These are phyloP conservation scores for Copsychus sechellarum DNA, from an alignment of 2,113 vertebrate genomes.

Conservation along the genomic window DNA sequence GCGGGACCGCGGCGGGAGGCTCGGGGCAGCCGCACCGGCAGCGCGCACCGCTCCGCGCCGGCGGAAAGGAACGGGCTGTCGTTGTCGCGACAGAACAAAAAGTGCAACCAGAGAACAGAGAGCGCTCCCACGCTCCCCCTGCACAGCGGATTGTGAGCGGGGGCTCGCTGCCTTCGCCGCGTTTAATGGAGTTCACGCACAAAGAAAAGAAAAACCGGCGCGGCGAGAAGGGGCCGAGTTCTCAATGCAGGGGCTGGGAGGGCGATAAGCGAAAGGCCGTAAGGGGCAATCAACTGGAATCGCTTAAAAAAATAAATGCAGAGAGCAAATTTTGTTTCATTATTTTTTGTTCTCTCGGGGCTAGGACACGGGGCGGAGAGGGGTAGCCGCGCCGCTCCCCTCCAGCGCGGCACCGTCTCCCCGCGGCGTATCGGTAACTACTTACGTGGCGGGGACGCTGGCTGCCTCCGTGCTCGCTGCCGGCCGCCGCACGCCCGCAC, in stretches of 20 bases:
- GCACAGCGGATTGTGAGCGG: background rate
- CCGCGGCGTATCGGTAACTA: constrained; percentile 64
- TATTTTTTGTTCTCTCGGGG: background rate
- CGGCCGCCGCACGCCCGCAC: constrained; percentile 71
- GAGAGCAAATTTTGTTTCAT: background rate
- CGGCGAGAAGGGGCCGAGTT: background rate
- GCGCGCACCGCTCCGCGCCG: background rate
- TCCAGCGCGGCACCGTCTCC: constrained; percentile 83
- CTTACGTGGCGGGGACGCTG: constrained; percentile 85
- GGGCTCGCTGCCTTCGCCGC: background rate
- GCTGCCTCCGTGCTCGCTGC: constrained; percentile 65
- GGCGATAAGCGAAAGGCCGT: background rate
- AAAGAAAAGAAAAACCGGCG: background rate
- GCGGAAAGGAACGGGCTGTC: background rate
- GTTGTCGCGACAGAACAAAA: constrained; percentile 11
- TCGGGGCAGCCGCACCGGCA: background rate
- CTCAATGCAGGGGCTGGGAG: constrained; percentile 32
- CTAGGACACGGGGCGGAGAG: constrained; percentile 15
- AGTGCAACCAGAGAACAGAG: constrained; percentile 23
- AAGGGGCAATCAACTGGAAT: background rate
- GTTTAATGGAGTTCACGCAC: background rate
- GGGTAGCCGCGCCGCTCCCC: constrained; percentile 81
- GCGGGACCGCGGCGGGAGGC: background rate
- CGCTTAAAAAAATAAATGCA: background rate
- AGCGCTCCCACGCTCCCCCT: constrained; percentile 2